A percentile compares a stretch with the other conserved stretches of the same genome.
Conservation (phyloP, 2,113 vertebrate genomes). For the Chroicocephalus ridibundus region DNA sequence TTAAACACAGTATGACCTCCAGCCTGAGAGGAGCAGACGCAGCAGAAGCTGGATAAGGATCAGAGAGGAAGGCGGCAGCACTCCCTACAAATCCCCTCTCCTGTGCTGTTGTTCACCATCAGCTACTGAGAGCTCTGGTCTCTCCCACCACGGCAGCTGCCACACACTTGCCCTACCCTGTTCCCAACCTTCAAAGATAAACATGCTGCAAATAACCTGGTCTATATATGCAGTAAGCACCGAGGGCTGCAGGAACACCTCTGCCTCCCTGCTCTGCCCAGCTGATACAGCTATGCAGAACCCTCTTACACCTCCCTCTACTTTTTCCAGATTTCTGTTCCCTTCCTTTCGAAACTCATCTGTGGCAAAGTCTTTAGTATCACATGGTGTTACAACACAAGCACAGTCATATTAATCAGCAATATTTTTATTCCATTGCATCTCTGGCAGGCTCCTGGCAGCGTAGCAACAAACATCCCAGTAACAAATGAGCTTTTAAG, state of each 20-base stretch:
- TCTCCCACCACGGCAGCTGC: neutral
- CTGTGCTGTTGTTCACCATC: neutral
- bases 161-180: neutral
- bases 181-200: neutral
- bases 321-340: neutral
- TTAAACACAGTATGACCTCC: neutral
- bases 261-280: neutral
- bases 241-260: neutral
- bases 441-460: conserved; percentile 7
- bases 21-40: neutral
- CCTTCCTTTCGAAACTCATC: neutral
- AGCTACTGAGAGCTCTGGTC: neutral
- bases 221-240: neutral
- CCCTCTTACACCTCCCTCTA: neutral
- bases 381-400: neutral
- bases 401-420: conserved; percentile 4
- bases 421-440: conserved; percentile 4
- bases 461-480: neutral
- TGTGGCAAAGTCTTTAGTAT: neutral
- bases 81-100: neutral
- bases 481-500: conserved; percentile 40
- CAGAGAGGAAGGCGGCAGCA: neutral
- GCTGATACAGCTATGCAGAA: neutral
- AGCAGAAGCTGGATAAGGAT: neutral
- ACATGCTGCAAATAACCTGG: neutral